phyloP scores from a whole-genome alignment of 2,113 vertebrate species.

The Saccopteryx bilineata region DNA sequence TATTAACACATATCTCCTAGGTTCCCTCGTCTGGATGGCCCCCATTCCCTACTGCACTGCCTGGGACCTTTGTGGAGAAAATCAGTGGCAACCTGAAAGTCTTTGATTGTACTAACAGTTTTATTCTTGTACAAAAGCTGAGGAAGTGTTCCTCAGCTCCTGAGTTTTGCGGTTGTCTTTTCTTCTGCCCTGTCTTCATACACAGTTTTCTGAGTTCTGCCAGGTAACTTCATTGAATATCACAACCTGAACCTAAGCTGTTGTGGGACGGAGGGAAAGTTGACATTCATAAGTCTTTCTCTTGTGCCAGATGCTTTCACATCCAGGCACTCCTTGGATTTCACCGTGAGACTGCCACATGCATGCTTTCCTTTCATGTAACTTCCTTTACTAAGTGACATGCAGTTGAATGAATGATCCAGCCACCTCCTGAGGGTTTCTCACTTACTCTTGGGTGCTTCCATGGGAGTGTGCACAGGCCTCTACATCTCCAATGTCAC shows the following conservation, averaged over 20 bases:
- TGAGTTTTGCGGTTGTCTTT: neutral
- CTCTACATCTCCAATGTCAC: neutral
- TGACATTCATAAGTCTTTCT: neutral
- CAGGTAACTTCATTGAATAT: no score
- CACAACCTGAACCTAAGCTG: no score
- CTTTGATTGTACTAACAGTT: neutral
- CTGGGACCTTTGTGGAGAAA: neutral
- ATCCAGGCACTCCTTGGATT: neutral
- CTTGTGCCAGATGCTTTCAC: neutral
- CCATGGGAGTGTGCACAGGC: neutral
- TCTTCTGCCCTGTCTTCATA: rapidly evolving
- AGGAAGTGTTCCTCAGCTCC: neutral
- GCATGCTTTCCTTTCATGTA: neutral
- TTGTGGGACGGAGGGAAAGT: no score
- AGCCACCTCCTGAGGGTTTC: neutral
- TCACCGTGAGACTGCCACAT: neutral
- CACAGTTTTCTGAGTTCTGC: neutral
- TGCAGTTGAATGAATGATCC: neutral
- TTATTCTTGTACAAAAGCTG: neutral
- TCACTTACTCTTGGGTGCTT: neutral
- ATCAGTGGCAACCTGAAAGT: neutral
- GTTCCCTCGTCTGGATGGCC: neutral
- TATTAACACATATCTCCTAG: neutral
- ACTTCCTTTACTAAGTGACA: neutral
- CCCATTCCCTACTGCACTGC: neutral